Conservation (phyloP, 2,888 invertebrate genomes). For the Lomographa bimaculata region DNA sequence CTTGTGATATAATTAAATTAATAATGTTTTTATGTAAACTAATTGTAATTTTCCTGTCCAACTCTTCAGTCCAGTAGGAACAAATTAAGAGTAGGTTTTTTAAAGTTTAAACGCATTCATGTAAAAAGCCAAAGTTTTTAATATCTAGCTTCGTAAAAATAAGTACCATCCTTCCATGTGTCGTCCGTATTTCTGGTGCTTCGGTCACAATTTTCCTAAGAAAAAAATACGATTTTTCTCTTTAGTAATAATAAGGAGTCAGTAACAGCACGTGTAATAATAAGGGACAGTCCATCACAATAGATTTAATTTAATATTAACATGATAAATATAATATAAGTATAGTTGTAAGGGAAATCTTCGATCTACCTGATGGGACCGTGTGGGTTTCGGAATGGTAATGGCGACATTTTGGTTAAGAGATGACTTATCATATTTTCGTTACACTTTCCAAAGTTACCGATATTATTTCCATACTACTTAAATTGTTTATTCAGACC, state of each 20-base stretch:
- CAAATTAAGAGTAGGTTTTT: slow-evolving; percentile 43
- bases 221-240: slow-evolving; percentile 28
- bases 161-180: slow-evolving; percentile 28
- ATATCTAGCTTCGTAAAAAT: slow-evolving; percentile 42
- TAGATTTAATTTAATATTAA: slow-evolving; percentile 51
- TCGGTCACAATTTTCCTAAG: slow-evolving; percentile 43
- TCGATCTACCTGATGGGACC: slow-evolving; percentile 20
- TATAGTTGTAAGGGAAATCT: slow-evolving; percentile 25
- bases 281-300: slow-evolving; percentile 62
- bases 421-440: too few relatives aligned
- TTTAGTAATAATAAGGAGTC: slow-evolving; percentile 39
- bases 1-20: slow-evolving; percentile 36
- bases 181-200: slow-evolving; percentile 53
- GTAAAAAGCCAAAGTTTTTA: slow-evolving; percentile 58
- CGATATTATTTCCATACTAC: too few relatives aligned
- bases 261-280: slow-evolving; percentile 46
- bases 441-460: too few relatives aligned
- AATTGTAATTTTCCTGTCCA: slow-evolving; percentile 43
- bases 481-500: too few relatives aligned
- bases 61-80: slow-evolving; percentile 46
- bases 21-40: slow-evolving; percentile 15
- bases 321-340: slow-evolving; percentile 43
- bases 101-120: slow-evolving; percentile 40
- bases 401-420: slow-evolving; percentile 34
- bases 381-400: slow-evolving; percentile 7